These are phyloP conservation scores for Lagria hirta DNA, from an alignment of 2,888 invertebrate species.

Conservation along the genomic window DNA sequence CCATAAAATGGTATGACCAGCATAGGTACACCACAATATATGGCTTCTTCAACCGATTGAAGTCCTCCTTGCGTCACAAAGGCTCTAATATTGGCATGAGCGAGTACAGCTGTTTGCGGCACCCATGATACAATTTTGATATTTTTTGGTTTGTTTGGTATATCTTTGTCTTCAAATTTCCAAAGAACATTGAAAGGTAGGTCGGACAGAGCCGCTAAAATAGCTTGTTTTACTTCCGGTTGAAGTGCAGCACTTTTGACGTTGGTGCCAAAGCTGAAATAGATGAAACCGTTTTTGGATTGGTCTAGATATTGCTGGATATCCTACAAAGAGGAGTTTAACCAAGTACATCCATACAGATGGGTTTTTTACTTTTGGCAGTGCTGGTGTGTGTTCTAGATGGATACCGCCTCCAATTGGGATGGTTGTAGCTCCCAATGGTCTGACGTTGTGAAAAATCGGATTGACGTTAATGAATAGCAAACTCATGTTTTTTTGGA, in stretches of 20 bases:
- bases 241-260: slow-evolving; percentile 21
- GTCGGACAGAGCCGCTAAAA: slow-evolving; percentile 19
- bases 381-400: slow-evolving; percentile 18
- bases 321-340: slow-evolving; percentile 16
- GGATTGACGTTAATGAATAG: slow-evolving; percentile 46
- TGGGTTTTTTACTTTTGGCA: slow-evolving; percentile 40
- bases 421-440: slow-evolving; percentile 45
- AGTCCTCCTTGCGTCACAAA: slow-evolving; percentile 56
- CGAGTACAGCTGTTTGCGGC: slow-evolving; percentile 22
- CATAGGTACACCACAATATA: slow-evolving; percentile 51
- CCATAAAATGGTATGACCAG: slow-evolving; percentile 52
- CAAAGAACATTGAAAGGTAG: slow-evolving; percentile 26
- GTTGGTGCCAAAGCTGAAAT: slow-evolving; percentile 30
- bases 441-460: slow-evolving; percentile 41
- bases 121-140: slow-evolving; percentile 25
- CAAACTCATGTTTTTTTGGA: slow-evolving; percentile 44
- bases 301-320: slow-evolving; percentile 24
- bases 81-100: slow-evolving; percentile 51
- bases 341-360: neutral
- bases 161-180: slow-evolving; percentile 25
- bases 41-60: slow-evolving; percentile 54
- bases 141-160: slow-evolving; percentile 18
- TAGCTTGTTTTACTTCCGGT: slow-evolving; percentile 6
- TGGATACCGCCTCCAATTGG: slow-evolving; percentile 44
- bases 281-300: slow-evolving; percentile 23